These are phyloP conservation scores for Danionella cerebrum DNA, from an alignment of 2,113 vertebrate genomes.

Conservation along the genomic window DNA sequence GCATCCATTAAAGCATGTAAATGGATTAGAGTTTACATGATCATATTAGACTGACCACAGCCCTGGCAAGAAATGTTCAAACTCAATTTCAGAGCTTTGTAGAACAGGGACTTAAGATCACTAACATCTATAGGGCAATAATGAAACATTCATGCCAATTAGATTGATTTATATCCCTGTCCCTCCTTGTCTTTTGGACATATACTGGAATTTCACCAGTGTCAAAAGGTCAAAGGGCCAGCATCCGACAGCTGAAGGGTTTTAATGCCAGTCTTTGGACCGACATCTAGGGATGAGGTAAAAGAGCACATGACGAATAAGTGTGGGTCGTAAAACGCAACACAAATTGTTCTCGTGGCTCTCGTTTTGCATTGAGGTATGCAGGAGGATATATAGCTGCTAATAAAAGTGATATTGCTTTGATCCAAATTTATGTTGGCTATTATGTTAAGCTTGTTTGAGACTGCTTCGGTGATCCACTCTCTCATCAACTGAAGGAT, in stretches of 20 bases:
- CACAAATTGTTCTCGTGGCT: neutral
- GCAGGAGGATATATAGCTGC: neutral
- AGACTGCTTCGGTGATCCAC: neutral
- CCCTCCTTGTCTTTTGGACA: neutral
- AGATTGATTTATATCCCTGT: neutral
- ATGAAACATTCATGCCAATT: neutral
- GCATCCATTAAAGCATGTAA: slow-evolving; percentile 12
- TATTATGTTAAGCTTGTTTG: neutral
- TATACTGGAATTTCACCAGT: neutral
- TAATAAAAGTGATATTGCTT: slow-evolving; percentile 12
- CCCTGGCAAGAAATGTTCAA: slow-evolving; percentile 3
- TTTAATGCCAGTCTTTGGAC: neutral
- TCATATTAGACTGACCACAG: slow-evolving; percentile 21
- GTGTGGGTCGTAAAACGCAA: neutral
- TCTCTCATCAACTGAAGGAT: neutral
- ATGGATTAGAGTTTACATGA: slow-evolving; percentile 12
- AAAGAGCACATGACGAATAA: slow-evolving; percentile 10
- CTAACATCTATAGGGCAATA: neutral
- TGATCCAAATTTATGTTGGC: slow-evolving; percentile 16
- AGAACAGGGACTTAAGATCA: neutral
- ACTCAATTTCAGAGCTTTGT: slow-evolving; percentile 7
- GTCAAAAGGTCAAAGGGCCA: neutral
- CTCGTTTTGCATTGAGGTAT: neutral
- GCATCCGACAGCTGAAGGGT: neutral
- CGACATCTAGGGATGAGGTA: neutral